Evolutionary conservation across 1,140 invertebrate species (phyloP).

Genomic region (Diploscapter pachys): DNA sequence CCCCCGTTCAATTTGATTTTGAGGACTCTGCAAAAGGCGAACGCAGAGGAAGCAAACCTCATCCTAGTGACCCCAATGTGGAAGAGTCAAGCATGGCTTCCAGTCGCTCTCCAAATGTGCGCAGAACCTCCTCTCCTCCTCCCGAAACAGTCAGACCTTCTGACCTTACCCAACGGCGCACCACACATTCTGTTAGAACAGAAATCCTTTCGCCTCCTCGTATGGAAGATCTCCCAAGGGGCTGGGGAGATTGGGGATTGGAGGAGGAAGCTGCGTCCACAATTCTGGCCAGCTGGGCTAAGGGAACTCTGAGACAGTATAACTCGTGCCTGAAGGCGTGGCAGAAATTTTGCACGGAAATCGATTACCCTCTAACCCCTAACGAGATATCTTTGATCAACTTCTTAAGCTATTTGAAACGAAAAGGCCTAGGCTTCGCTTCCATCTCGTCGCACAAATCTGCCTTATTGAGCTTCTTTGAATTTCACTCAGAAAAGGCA

Average conservation of each 20-base stretch:
- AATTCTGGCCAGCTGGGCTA: constrained; percentile 1
- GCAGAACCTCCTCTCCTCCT: neutral
- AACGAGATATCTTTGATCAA: neutral
- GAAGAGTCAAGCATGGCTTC: neutral
- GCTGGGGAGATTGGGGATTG: neutral
- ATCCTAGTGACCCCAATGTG: constrained; percentile 4
- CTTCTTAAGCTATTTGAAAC: neutral
- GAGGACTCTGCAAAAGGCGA: neutral
- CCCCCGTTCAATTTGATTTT: constrained; percentile 4
- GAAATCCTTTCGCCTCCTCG: neutral
- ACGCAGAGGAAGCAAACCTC: neutral
- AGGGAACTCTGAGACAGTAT: constrained; percentile 5
- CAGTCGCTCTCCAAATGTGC: neutral
- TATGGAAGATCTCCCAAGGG: neutral
- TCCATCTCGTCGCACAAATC: neutral
- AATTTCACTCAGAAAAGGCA: neutral
- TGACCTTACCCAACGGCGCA: neutral
- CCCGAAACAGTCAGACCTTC: neutral
- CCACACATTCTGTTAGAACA: neutral
- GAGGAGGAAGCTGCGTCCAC: neutral
- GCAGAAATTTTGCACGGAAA: neutral
- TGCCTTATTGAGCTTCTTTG: neutral
- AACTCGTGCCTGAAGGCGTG: neutral
- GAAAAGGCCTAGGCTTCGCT: neutral
- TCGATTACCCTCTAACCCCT: neutral